These are phyloP conservation scores for Apistogramma diplotaenia DNA, from an alignment of 2,113 vertebrate species.

Conservation along the genomic window DNA sequence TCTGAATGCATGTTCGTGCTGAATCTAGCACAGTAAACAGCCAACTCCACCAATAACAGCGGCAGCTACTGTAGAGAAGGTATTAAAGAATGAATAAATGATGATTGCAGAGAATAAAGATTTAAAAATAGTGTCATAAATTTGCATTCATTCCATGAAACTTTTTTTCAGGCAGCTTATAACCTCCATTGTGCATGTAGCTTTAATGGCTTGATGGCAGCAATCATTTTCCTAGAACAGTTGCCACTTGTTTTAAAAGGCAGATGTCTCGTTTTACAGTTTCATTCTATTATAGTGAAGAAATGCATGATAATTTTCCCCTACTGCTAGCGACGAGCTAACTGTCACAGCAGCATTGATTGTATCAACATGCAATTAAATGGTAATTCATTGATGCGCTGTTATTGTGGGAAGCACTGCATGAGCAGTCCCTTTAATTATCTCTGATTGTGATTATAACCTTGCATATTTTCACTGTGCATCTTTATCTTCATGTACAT, in stretches of 20 bases:
- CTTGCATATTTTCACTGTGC: conserved; percentile 14
- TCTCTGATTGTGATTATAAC: conserved; percentile 65
- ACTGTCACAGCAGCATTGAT: conserved; percentile 53
- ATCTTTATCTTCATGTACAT: conserved; percentile 30
- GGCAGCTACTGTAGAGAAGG: not conserved
- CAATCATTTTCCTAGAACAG: not conserved
- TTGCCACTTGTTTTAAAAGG: not conserved
- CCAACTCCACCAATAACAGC: not conserved
- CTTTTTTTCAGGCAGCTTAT: not conserved
- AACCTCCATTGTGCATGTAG: not conserved
- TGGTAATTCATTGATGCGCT: conserved; percentile 52
- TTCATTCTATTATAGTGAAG: not conserved
- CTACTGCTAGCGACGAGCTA: not conserved
- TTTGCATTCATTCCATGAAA: not conserved
- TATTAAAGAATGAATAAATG: not conserved
- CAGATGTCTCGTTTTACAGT: conserved; percentile 2
- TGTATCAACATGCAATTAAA: conserved; percentile 67
- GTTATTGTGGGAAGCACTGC: conserved; percentile 35
- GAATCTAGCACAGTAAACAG: not conserved
- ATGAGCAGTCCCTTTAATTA: conserved; percentile 55
- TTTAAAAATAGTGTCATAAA: not conserved
- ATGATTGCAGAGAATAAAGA: not conserved
- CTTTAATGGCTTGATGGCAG: not conserved
- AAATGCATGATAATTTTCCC: not conserved
- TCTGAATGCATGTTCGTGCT: not conserved